Evolutionary conservation across 2,888 invertebrate genomes (phyloP).

Genomic region (Tyria jacobaeae): DNA sequence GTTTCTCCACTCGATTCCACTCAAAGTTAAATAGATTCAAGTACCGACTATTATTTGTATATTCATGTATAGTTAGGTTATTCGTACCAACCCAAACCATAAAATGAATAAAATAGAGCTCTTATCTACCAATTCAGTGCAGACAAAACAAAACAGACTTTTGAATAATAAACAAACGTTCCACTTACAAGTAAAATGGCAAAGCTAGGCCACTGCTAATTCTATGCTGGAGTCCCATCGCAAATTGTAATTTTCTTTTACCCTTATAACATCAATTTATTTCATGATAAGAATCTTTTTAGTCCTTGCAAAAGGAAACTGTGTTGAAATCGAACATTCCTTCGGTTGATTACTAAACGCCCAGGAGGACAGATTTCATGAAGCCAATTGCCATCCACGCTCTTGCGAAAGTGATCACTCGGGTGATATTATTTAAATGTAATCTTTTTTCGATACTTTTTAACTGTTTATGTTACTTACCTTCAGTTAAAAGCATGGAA

Average conservation of each 20-base stretch:
- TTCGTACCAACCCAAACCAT: slow-evolving; percentile 38
- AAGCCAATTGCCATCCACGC: slow-evolving; percentile 80
- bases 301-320: slow-evolving; percentile 78
- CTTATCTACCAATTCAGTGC: slow-evolving; percentile 41
- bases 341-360: slow-evolving; percentile 81
- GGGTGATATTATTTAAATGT: slow-evolving; percentile 86
- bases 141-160: slow-evolving; percentile 33
- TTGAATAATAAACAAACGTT: slow-evolving; percentile 17
- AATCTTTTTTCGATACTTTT: slow-evolving; percentile 85
- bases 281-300: slow-evolving; percentile 82
- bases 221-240: slow-evolving; percentile 69
- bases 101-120: slow-evolving; percentile 38
- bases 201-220: slow-evolving; percentile 67
- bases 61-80: slow-evolving; percentile 35
- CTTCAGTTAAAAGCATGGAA: slow-evolving; percentile 46
- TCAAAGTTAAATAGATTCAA: slow-evolving; percentile 36
- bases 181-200: slow-evolving; percentile 41
- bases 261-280: slow-evolving; percentile 76
- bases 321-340: slow-evolving; percentile 77
- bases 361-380: slow-evolving; percentile 83
- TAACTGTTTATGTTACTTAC: slow-evolving; percentile 63
- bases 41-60: slow-evolving; percentile 39
- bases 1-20: slow-evolving; percentile 35
- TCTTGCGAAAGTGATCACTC: slow-evolving; percentile 81
- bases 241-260: slow-evolving; percentile 81